These are phyloP conservation scores for Heterotis niloticus DNA, from an alignment of 2,113 vertebrate genomes.

Conservation along the genomic window DNA sequence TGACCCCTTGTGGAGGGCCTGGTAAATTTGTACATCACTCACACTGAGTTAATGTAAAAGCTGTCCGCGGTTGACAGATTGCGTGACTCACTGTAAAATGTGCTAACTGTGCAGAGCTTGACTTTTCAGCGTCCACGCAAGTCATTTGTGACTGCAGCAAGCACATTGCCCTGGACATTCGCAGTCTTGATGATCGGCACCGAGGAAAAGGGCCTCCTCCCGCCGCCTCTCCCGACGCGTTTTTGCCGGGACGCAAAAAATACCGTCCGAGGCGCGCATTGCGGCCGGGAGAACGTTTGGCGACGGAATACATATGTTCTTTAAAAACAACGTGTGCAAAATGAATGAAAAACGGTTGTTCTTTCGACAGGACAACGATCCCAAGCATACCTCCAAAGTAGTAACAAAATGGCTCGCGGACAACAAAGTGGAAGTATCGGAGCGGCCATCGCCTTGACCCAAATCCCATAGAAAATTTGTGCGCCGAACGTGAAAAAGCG, in stretches of 20 bases:
- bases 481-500: too few relatives aligned
- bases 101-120: constrained; percentile 71
- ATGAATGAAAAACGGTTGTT: too few relatives aligned
- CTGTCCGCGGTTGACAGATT: constrained; percentile 63
- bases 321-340: not conserved
- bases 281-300: constrained; percentile 46
- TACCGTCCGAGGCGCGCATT: constrained; percentile 46
- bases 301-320: not conserved
- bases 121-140: constrained; percentile 57
- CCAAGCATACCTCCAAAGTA: too few relatives aligned
- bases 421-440: too few relatives aligned
- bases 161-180: constrained; percentile 61
- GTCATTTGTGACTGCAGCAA: constrained; percentile 66
- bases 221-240: constrained; percentile 40
- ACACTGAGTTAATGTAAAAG: constrained; percentile 67
- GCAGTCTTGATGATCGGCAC: constrained; percentile 56
- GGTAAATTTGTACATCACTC: constrained; percentile 68
- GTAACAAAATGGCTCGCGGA: too few relatives aligned
- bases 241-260: constrained; percentile 41
- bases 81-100: constrained; percentile 65
- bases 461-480: too few relatives aligned
- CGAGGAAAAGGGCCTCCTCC: constrained; percentile 21
- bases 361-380: too few relatives aligned
- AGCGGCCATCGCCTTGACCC: too few relatives aligned
- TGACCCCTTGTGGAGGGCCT: constrained; percentile 41